Evolutionary conservation across 2,113 vertebrate genomes (phyloP), one percentile per base, ranked within the genome.

Genomic region (Nanorana parkeri): DNA sequence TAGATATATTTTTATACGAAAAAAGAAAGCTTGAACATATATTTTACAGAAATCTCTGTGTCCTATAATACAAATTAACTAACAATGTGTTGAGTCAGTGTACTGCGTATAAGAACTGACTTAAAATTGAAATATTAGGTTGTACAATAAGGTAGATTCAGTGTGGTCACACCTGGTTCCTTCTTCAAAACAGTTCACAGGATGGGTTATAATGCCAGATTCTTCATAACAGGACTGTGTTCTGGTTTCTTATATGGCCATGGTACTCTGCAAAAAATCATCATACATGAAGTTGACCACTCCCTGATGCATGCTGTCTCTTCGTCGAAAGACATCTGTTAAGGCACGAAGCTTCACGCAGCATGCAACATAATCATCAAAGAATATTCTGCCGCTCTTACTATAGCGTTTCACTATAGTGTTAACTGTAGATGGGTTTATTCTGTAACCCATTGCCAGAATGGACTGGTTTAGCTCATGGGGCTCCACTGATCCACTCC

Each of bases 291-390:
- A n/a, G n/a, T n/a, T n/a, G n/a, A n/a, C n/a, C n/a, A n/a, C n/a
- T n/a, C n/a, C n/a, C n/a, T n/a, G n/a, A n/a, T n/a, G n/a, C n/a
- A n/a, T n/a, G n/a, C n/a, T n/a, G n/a, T n/a, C n/a, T n/a, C n/a
- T n/a, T n/a, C n/a, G n/a, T n/a, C n/a, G n/a, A n/a, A n/a, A n/a
- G n/a, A n/a, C n/a, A n/a, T n/a, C 96, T 89, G 96, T 96, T 83
- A 96, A 84, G 36, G 95, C 84, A 7, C 93, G 88, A 71, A 96
- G 92, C 84, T 94, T 97, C 68, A 98, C 94, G 67, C 94, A 96
- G 87, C 96, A 98, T n/a, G 96, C 94, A 84, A 98, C 95, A 60
- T 96, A 98, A 87, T 98, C 96, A 77, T 98, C 96, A 55, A 98
- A 98, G 88, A 85, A 95, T 85, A 97, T 94, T 36, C 91, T 90